phyloP scores from a whole-genome alignment of 2,113 vertebrate genomes.

The Phainopepla nitens region DNA sequence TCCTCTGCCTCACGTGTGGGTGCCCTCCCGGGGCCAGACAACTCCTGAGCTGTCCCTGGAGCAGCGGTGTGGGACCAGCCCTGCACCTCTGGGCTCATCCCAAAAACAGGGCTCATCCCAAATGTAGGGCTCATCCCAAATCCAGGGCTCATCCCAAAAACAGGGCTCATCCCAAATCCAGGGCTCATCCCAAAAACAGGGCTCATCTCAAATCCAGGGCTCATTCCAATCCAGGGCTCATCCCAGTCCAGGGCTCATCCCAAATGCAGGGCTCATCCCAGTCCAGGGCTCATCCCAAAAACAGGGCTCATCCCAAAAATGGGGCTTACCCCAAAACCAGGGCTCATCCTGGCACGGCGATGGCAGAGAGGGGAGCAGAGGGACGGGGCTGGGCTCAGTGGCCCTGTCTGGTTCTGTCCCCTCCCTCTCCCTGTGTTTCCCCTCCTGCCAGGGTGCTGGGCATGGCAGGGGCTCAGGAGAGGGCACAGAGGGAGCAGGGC shows the following conservation, averaged over 20 bases:
- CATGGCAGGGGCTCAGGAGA: no score
- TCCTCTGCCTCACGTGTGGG: not conserved
- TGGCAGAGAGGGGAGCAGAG: no score
- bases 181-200: no score
- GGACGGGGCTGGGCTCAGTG: not conserved
- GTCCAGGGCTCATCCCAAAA: no score
- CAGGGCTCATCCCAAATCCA: not conserved
- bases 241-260: accelerated
- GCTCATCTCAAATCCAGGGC: not conserved
- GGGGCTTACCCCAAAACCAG: no score
- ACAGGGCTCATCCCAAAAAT: no score
- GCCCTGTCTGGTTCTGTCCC: accelerated
- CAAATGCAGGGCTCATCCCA: not conserved
- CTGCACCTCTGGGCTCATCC: not conserved
- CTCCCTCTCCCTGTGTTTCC: not conserved
- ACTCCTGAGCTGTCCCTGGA: not conserved
- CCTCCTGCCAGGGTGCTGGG: accelerated
- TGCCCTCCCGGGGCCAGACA: not conserved
- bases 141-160: not conserved
- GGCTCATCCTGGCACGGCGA: accelerated
- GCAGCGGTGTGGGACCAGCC: accelerated
- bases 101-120: not conserved
- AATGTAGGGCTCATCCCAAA: not conserved
- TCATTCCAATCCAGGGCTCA: not conserved
- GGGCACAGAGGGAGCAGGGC: no score